Evolutionary conservation across 2,113 vertebrate genomes (phyloP).

Genomic region (Epinephelus fuscoguttatus): DNA sequence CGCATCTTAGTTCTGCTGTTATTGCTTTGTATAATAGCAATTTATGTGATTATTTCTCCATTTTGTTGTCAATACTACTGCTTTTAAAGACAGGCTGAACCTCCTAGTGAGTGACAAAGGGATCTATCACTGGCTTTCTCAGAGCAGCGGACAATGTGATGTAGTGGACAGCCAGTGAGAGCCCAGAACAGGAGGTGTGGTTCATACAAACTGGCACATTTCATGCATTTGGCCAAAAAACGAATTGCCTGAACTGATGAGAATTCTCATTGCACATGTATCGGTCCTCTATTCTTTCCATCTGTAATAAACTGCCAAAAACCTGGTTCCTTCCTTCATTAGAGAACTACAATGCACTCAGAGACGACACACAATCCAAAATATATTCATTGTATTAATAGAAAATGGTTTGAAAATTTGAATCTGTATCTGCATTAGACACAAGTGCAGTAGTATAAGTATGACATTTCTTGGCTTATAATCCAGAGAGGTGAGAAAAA

Average conservation of each 20-base stretch:
- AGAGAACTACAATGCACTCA: not conserved
- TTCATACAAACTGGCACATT: constrained; percentile 5
- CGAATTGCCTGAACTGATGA: not conserved
- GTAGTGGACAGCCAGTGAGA: not conserved
- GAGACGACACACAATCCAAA: not conserved
- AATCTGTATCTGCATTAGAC: not conserved
- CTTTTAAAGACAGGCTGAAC: not conserved
- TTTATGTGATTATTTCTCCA: not conserved
- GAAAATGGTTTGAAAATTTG: not conserved
- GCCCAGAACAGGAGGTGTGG: not conserved
- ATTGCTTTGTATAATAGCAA: not conserved
- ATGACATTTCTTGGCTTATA: not conserved
- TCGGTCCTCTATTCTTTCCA: constrained; percentile 23
- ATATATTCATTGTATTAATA: not conserved
- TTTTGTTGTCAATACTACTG: not conserved
- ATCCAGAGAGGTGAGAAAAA: not conserved
- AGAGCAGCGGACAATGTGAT: not conserved
- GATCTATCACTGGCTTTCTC: not conserved
- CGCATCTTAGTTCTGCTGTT: not conserved
- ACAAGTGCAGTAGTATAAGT: not conserved
- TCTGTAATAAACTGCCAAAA: constrained; percentile 28
- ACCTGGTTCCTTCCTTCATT: constrained; percentile 15
- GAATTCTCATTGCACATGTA: constrained; percentile 6
- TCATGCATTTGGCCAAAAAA: constrained; percentile 11
- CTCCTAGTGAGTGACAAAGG: not conserved